phyloP scores from a whole-genome alignment of 2,888 invertebrate species.

The Alcis repandata region DNA sequence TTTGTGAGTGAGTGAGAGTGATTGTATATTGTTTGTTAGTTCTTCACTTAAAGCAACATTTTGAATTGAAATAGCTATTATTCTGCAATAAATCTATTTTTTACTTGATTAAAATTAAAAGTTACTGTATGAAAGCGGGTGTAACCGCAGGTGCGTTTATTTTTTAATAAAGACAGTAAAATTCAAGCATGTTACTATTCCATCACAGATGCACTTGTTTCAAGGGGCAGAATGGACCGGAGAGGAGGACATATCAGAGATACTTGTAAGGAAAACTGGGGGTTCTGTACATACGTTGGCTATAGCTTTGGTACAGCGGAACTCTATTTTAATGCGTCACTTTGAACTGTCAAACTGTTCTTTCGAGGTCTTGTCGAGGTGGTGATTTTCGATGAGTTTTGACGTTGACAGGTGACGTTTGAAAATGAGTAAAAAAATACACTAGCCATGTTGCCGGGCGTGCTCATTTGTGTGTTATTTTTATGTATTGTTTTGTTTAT shows the following conservation, averaged over 20 bases:
- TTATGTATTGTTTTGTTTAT: conserved; percentile 14
- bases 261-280: conserved; percentile 70
- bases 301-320: conserved; percentile 31
- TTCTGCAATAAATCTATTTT: too few relatives aligned
- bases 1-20: too few relatives aligned
- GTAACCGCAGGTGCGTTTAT: too few relatives aligned
- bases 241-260: conserved; percentile 71
- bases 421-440: neutral
- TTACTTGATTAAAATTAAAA: too few relatives aligned
- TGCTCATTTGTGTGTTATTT: conserved; percentile 27
- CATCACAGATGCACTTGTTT: conserved; percentile 75
- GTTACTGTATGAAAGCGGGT: too few relatives aligned
- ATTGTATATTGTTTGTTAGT: too few relatives aligned
- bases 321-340: neutral
- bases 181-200: conserved; percentile 42
- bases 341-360: neutral
- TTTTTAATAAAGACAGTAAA: too few relatives aligned
- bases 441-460: conserved; percentile 23
- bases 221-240: conserved; percentile 79
- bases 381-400: neutral
- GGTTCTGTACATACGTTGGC: neutral
- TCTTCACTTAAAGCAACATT: too few relatives aligned
- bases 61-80: neutral
- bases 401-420: neutral
- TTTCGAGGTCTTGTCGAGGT: too few relatives aligned